Evolutionary conservation across 2,113 vertebrate genomes (phyloP).

Genomic region (Elanus axillaris): DNA sequence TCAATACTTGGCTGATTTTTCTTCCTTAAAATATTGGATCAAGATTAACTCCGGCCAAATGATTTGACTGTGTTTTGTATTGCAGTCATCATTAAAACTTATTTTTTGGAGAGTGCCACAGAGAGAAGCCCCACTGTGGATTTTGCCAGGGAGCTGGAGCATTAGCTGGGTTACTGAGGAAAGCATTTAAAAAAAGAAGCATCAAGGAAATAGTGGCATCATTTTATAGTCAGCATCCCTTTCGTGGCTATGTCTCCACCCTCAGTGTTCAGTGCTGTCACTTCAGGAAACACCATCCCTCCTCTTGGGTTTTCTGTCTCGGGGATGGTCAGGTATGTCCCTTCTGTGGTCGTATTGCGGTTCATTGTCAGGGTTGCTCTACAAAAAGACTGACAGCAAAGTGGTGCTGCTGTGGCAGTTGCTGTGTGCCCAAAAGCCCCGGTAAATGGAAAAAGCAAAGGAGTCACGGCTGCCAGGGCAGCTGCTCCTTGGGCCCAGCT

Average conservation of each 20-base stretch:
- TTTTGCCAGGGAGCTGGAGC: neutral
- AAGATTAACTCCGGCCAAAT: neutral
- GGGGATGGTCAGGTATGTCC: neutral
- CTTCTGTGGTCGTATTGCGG: neutral
- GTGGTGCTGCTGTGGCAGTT: neutral
- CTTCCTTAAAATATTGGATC: neutral
- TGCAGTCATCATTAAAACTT: neutral
- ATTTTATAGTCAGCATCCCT: neutral
- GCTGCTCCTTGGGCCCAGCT: neutral
- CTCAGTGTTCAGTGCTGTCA: neutral
- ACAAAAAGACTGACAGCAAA: neutral
- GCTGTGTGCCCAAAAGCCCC: neutral
- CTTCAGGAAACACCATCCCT: neutral
- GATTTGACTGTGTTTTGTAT: neutral
- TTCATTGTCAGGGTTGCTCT: neutral
- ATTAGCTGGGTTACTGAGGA: neutral
- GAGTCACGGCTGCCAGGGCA: neutral
- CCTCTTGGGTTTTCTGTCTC: neutral
- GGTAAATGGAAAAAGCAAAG: neutral
- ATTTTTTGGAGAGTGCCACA: neutral
- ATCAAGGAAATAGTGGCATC: neutral
- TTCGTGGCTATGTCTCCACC: neutral
- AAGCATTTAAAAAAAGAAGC: neutral
- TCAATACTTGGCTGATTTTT: neutral
- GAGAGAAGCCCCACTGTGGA: neutral